Percentiles rank a stretch among this genome's conserved stretches.
phyloP scores from a whole-genome alignment of 2,797 vertebrate genomes.

The Cossypha heuglini region DNA sequence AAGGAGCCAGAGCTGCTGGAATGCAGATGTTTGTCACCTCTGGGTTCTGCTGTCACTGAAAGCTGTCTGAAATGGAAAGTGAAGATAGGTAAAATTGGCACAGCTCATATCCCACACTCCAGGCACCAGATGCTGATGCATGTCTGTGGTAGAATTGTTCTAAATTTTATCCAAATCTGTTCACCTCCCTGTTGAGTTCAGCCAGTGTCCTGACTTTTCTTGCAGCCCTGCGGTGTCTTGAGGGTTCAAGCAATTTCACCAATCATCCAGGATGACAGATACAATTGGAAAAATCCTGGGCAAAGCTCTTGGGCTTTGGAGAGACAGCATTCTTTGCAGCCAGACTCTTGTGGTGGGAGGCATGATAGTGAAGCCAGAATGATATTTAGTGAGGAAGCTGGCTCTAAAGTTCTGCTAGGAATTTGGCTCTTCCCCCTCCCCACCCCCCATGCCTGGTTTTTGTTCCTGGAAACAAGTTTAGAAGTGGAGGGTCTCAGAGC shows the following conservation, averaged over 20 bases:
- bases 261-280: constrained; percentile 24
- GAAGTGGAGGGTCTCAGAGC: not conserved
- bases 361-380: constrained; percentile 1
- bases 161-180: not conserved
- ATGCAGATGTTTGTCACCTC: not conserved
- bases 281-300: constrained; percentile 34
- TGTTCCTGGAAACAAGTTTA: not conserved
- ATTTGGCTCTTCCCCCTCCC: constrained; percentile 6
- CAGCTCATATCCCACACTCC: not conserved
- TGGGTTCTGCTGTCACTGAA: not conserved
- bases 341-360: constrained; percentile 42
- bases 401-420: constrained; percentile 17
- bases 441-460: not conserved
- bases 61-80: not conserved
- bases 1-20: not conserved
- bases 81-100: not conserved
- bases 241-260: not conserved
- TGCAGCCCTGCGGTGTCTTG: not conserved
- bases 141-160: not conserved
- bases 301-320: constrained; percentile 9
- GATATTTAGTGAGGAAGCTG: constrained; percentile 40
- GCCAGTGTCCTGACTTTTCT: constrained; percentile 6
- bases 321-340: constrained; percentile 9
- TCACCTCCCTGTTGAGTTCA: not conserved
- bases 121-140: not conserved